Base-by-base conservation (phyloP, 2,888 invertebrate genomes). In the Elysia crispata region DNA sequence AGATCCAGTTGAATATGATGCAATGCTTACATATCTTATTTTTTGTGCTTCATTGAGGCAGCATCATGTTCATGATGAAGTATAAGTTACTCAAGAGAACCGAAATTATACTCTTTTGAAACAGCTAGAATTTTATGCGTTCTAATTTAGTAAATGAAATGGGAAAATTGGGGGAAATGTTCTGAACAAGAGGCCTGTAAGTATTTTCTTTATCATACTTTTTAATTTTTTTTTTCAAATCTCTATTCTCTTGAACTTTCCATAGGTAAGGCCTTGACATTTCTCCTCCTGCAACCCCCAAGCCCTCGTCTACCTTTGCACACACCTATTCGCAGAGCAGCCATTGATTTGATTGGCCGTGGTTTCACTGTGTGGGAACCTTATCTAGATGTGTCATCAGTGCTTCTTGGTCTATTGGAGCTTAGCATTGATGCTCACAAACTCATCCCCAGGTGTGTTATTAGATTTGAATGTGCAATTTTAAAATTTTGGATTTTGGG, bases 351-450 rank as follows among this genome's bases (percentile, higher is more conserved):
- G 83, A 95, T 99, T 84, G 99, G 99, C 0, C 94, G 99, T 67
- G 98, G 98, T 5, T 99, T 99, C 93, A 97, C 97, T 0, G 98
- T 99, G 0, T 99, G 99, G 99, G 99, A 99, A 91, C 99, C 99
- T 0, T 98, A 99, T 92, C 92, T 98, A 83, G 97, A 98, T 92
- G 97, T 97, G 60, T 96, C 97, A 74, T 96, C 97, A 92, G 96
- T 97, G 66, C 92, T 97, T 70, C 93, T 96, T 74, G 95, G 98
- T 77, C 93, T 99, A n/a, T 93, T 99, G 83, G 93, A 93, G 81
- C 88, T 93, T 75, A 93, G 93, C 82, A 89, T 92, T 13, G 92
- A 91, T 79, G 90, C 89, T n/a, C 90, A 91, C 74, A 88, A 85
- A 79, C 86, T 91, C 3, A 89, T 92, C 18, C 91, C 91, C 54